These are phyloP conservation scores for Mythimna vitellina DNA, from an alignment of 2,888 invertebrate genomes.

Conservation along the genomic window DNA sequence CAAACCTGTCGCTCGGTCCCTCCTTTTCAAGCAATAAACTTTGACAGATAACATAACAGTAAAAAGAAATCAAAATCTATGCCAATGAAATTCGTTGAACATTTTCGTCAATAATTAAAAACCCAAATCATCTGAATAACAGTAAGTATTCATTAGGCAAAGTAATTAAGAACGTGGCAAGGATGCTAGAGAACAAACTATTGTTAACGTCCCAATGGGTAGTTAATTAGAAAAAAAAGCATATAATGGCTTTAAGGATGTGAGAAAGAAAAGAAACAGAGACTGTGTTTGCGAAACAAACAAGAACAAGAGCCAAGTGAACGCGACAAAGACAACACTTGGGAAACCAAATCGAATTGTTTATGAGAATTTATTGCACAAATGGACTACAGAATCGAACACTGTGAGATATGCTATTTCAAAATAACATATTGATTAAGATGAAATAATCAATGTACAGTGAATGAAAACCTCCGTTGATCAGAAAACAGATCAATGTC, in stretches of 20 bases:
- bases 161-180: slow-evolving; percentile 57
- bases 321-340: slow-evolving; percentile 47
- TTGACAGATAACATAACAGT: slow-evolving; percentile 4
- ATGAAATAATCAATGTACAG: slow-evolving; percentile 40
- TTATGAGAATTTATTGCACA: slow-evolving; percentile 58
- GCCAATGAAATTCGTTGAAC: slow-evolving; percentile 29
- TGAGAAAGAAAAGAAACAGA: slow-evolving; percentile 73
- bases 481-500: slow-evolving; percentile 29
- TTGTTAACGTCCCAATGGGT: slow-evolving; percentile 65
- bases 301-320: slow-evolving; percentile 35
- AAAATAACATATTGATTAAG: slow-evolving; percentile 50
- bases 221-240: slow-evolving; percentile 65
- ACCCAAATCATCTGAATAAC: slow-evolving; percentile 26
- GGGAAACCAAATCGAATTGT: slow-evolving; percentile 52
- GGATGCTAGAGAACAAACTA: slow-evolving; percentile 66
- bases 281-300: slow-evolving; percentile 68
- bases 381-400: slow-evolving; percentile 35
- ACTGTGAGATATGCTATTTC: slow-evolving; percentile 20
- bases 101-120: slow-evolving; percentile 17
- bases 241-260: slow-evolving; percentile 75
- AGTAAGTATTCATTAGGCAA: slow-evolving; percentile 28
- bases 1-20: not conserved
- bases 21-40: slow-evolving; percentile 3
- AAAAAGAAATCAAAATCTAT: slow-evolving; percentile 14
- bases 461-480: slow-evolving; percentile 32